phyloP scores from a whole-genome alignment of 2,113 vertebrate species.

The Columba livia region DNA sequence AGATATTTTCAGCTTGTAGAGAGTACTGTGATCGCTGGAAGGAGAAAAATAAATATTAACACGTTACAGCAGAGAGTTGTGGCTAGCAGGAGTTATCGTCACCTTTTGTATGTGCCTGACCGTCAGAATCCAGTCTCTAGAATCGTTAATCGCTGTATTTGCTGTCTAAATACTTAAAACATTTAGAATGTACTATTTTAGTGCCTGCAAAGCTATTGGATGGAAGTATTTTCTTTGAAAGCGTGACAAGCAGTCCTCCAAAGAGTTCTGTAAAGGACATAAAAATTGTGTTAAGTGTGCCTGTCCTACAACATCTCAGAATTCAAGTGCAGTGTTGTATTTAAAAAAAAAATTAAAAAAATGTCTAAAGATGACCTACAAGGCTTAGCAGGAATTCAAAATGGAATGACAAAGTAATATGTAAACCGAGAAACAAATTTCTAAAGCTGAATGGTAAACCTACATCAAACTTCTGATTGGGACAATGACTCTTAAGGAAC shows the following conservation, averaged over 20 bases:
- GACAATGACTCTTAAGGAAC: background rate
- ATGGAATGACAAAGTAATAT: background rate
- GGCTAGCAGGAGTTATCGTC: background rate
- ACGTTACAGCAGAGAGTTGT: background rate
- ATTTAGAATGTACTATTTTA: background rate
- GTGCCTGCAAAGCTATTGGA: background rate
- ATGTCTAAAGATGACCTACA: background rate
- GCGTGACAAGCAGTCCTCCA: background rate
- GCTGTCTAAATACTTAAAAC: background rate
- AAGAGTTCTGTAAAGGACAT: background rate
- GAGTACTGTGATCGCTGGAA: background rate
- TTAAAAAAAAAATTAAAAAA: too few species aligned
- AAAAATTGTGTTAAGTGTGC: background rate
- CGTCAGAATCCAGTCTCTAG: background rate
- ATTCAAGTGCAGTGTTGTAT: background rate
- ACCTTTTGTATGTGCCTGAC: background rate
- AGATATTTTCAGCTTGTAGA: background rate
- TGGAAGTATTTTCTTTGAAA: background rate
- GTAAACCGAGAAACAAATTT: conserved; percentile 13
- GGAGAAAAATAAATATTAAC: background rate
- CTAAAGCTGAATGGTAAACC: background rate
- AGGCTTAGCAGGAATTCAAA: conserved; percentile 15
- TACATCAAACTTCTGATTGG: background rate
- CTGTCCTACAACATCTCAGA: background rate
- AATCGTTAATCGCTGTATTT: background rate